Evolutionary conservation across 1,140 invertebrate species (phyloP).

Genomic region (Carcinoscorpius rotundicauda): DNA sequence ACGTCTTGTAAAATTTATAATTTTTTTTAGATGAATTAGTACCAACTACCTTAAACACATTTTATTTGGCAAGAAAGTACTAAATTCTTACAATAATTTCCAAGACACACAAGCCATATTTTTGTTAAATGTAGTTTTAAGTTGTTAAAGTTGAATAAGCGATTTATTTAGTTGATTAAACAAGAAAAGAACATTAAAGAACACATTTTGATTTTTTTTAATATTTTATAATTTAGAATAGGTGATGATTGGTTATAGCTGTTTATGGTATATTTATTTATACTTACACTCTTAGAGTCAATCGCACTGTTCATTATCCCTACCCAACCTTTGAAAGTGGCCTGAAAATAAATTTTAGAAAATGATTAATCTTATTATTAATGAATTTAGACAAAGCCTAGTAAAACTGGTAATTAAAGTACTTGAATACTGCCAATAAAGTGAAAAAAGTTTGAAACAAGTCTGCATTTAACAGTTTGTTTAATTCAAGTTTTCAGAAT

Average conservation of each 20-base stretch:
- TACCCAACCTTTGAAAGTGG: constrained; percentile 76
- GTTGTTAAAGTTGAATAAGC: not conserved
- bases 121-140: not conserved
- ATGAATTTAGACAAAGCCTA: no score
- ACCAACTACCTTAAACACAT: no score
- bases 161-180: not conserved
- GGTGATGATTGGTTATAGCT: constrained; percentile 1
- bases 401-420: no score
- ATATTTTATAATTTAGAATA: not conserved
- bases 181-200: constrained; percentile 1
- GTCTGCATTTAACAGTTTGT: no score
- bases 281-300: constrained; percentile 74
- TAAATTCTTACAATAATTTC: no score
- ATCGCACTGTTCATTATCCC: constrained; percentile 98
- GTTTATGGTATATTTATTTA: constrained; percentile 2
- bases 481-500: no score
- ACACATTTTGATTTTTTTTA: not conserved
- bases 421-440: no score
- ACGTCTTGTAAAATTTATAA: no score
- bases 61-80: no score
- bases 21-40: no score
- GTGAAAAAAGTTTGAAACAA: no score
- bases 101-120: not conserved
- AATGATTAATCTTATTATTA: no score
- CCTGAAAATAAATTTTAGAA: constrained; percentile 32